Base-by-base conservation (phyloP, 2,797 vertebrate genomes). In the Anisognathus igniventris region DNA sequence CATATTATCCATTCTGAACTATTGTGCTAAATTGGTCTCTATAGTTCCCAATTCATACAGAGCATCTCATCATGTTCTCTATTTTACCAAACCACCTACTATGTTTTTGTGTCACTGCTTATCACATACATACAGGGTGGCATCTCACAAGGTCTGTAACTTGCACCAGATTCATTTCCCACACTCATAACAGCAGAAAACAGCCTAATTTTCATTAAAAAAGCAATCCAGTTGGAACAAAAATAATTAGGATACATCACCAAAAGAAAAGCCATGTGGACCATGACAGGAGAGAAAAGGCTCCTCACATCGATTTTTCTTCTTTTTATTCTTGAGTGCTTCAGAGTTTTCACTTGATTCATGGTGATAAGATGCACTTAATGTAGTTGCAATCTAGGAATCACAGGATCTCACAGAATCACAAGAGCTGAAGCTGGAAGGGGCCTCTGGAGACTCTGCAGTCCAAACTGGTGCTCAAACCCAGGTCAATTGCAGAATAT, bases 151-250 rank as follows among this genome's bases (percentile, higher is more conserved):
- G 57, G 4, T 24, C 21, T 50, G 12, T 82, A 70, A 56, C 35
- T 91, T 73, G 73, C 64, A 78, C 28, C n/a, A 57, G 30, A 78
- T 76, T 33, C 0, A 39, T 77, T 91, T 71, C n/a, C 18, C 66
- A 88, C 17, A 37, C 15, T 71, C 3, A 0, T 78, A 62, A 88
- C 28, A 84, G 47, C 64, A 88, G 60, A 67, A 73, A 88, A 19
- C 27, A 74, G 24, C 14, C 53, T 57, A 47, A 71, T 90, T 90
- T 93, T 94, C 56, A 79, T 93, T 94, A 92, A 67, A 61, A 93
- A 96, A 96, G 12, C 11, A 50, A 73, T 65, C 60, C 74, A 79
- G 30, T 80, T 82, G 71, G 80, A 95, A 95, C 4, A 4, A 88
- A 92, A 93, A 70, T 90, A 87, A 94, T 95, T 88, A 74, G 39